Evolutionary conservation across 2,888 invertebrate species (phyloP).

Genomic region (Phasia obesa): DNA sequence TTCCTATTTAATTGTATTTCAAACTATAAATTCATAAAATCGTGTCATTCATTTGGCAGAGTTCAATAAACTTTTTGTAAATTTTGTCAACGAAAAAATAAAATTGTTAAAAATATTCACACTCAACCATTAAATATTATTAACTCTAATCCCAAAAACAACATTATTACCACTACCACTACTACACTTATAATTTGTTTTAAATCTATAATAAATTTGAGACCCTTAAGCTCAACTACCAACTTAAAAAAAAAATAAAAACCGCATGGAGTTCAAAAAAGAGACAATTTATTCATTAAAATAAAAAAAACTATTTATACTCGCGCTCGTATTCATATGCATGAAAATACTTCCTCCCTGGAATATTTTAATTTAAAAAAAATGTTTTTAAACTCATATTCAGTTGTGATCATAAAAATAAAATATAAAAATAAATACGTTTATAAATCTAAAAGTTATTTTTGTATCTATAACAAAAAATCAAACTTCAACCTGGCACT

Average conservation of each 20-base stretch:
- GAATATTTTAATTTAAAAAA: constrained; percentile 30
- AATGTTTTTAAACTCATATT: neutral
- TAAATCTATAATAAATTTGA: constrained; percentile 2
- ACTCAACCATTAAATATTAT: constrained; percentile 10
- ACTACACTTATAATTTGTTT: neutral
- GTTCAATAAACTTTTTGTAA: constrained; percentile 65
- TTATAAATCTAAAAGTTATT: constrained; percentile 13
- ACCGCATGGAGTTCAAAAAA: constrained; percentile 4
- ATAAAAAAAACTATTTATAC: constrained; percentile 4
- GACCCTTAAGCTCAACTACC: neutral
- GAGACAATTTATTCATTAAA: constrained; percentile 3
- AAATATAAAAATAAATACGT: neutral
- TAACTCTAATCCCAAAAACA: constrained; percentile 1
- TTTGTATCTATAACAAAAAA: neutral
- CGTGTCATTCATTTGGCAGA: constrained; percentile 42
- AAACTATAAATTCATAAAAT: constrained; percentile 28
- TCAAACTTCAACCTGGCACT: too few species aligned
- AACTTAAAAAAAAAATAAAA: neutral
- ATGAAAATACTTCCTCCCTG: constrained; percentile 48
- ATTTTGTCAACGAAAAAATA: constrained; percentile 36
- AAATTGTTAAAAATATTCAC: constrained; percentile 13
- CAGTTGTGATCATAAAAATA: constrained; percentile 9
- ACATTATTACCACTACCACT: constrained; percentile 3
- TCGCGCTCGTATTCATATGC: constrained; percentile 13
- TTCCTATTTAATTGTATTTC: constrained; percentile 40